Base-by-base conservation (phyloP, 2,888 invertebrate genomes). In the Epinotia ramella region DNA sequence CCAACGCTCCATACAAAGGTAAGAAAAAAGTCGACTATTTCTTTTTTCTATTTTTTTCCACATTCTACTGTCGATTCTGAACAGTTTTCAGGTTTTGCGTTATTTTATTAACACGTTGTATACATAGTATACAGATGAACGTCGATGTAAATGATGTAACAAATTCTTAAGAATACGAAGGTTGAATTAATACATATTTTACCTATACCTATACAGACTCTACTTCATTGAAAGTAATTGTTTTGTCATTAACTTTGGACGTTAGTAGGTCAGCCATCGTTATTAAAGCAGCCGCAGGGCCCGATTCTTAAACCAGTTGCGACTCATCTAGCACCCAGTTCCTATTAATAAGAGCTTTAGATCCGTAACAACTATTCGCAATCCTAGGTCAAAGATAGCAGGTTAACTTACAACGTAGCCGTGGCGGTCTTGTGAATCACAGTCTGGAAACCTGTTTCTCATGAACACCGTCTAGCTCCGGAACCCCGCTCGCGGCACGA, bases 251-350 rank as follows among this genome's bases (percentile, higher is more conserved):
- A 63, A 44, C 18, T 44, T 63, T n/a, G 44, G n/a, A 28, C 53
- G 24, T 33, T 56, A 67, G 65, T 49, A 28, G 66, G 66, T 67
- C 66, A 67, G 13, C 53, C 28, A 33, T 65, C 65, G 16, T 49
- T 24, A 33, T 53, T 33, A 56, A 28, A 28, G 16, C 16, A 33
- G n/a, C n/a, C n/a, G 16, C 28, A 33, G n/a, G 53, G n/a, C n/a
- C 40, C 16, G 6, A n/a, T 53, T 53, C 53, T 53, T n/a, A 53
- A 53, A 49, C 65, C 49, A 49, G 65, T 53, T 65, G 28, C 53
- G 53, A n/a, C 1, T n/a, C 49, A n/a, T 16, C 49, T 49, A 49
- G 6, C 49, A 49, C 16, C n/a, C 3, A 16, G 16, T 0, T n/a
- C 49, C 49, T 6, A n/a, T n/a, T n/a, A 53, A n/a, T n/a, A 7